A percentile compares a stretch with the other conserved stretches of the same genome.
phyloP scores from a whole-genome alignment of 2,797 vertebrate species.

The Sebastes taczanowskii region DNA sequence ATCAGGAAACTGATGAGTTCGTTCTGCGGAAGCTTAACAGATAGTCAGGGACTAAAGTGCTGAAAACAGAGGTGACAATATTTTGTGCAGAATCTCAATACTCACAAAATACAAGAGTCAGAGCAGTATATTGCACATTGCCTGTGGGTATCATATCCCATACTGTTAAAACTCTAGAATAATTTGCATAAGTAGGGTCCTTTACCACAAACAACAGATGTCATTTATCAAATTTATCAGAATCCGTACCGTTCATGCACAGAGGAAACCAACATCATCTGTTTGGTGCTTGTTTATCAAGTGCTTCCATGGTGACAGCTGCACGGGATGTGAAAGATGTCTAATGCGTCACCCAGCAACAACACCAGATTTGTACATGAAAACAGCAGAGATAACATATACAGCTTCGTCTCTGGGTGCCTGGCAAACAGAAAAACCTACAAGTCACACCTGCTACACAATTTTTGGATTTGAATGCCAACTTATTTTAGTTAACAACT shows the following conservation, averaged over 20 bases:
- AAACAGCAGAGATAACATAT: not conserved
- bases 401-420: not conserved
- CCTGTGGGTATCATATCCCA: not conserved
- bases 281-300: constrained; percentile 13
- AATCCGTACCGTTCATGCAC: rapidly evolving
- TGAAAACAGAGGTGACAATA: not conserved
- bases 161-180: rapidly evolving
- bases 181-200: not conserved
- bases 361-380: not conserved
- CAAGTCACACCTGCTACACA: not conserved
- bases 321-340: not conserved
- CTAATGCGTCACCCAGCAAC: not conserved
- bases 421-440: too few species aligned
- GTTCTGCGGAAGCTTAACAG: not conserved
- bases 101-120: not conserved
- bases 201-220: not conserved
- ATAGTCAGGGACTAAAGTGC: not conserved
- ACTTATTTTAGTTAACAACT: not conserved
- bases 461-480: not conserved
- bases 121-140: not conserved
- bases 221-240: not conserved
- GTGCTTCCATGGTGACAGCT: constrained; percentile 25
- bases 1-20: not conserved
- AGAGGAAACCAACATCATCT: not conserved
- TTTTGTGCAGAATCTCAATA: not conserved